These are phyloP conservation scores for Metridium senile DNA, from an alignment of 92 coral and sea anemone genomes.

Conservation along the genomic window DNA sequence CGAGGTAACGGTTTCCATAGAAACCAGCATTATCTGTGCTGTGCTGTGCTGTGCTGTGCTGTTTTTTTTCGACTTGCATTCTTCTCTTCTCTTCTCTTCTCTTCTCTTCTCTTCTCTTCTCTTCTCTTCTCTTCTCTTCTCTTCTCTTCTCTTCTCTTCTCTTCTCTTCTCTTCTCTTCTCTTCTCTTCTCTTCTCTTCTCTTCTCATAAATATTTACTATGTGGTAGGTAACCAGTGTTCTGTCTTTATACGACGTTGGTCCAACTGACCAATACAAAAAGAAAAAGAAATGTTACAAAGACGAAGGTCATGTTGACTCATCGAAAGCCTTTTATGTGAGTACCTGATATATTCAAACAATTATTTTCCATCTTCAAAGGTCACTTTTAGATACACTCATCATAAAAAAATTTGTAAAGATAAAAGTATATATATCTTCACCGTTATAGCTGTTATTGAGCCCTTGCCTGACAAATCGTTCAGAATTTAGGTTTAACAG, in stretches of 20 bases:
- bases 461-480: no score
- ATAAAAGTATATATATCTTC: no score
- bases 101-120: no score
- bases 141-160: no score
- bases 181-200: not conserved
- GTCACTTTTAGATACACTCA: not conserved
- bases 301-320: constrained; percentile 43
- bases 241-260: constrained; percentile 49
- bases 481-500: no score
- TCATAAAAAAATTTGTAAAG: not conserved
- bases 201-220: not conserved
- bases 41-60: not conserved
- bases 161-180: not conserved
- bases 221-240: constrained; percentile 26
- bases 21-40: not conserved
- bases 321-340: constrained; percentile 71
- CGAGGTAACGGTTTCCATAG: constrained; percentile 43
- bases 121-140: no score
- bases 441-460: no score
- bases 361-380: not conserved
- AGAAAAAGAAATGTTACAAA: not conserved
- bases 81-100: no score
- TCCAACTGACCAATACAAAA: constrained; percentile 1
- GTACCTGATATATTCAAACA: not conserved
- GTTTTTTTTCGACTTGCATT: no score